These are phyloP conservation scores for Oryzias curvinotus DNA, from an alignment of 2,113 vertebrate genomes.

Conservation along the genomic window DNA sequence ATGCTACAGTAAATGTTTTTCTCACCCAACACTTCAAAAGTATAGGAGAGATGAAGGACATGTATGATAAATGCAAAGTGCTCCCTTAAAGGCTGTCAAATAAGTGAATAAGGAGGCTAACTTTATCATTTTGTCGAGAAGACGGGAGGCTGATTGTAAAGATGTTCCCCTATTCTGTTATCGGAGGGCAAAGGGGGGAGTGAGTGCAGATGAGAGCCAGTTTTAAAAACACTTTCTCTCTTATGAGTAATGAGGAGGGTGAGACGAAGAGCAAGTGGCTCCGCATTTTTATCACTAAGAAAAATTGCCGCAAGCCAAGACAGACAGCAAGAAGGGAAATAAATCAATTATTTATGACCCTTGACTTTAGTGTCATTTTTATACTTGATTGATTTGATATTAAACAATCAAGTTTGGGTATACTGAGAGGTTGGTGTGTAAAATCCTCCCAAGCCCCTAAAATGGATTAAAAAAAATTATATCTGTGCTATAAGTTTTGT, in stretches of 20 bases:
- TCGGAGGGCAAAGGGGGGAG: conserved; percentile 31
- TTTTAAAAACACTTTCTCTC: conserved; percentile 41
- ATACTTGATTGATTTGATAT: not conserved
- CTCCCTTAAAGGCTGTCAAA: conserved; percentile 38
- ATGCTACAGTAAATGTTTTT: conserved; percentile 39
- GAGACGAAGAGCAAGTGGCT: conserved; percentile 20
- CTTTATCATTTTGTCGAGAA: conserved; percentile 55
- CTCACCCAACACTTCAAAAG: conserved; percentile 36
- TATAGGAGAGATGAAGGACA: conserved; percentile 25
- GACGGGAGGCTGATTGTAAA: conserved; percentile 48
- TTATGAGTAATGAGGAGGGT: conserved; percentile 21
- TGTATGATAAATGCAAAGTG: too few relatives aligned
- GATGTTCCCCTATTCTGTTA: conserved; percentile 51
- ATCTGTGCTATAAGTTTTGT: too few relatives aligned
- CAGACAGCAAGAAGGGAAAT: not conserved
- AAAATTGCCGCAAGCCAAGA: conserved; percentile 15
- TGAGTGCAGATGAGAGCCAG: conserved; percentile 24
- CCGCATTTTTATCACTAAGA: conserved; percentile 34
- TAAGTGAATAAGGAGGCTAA: conserved; percentile 57
- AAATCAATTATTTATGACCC: conserved; percentile 5
- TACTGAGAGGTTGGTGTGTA: too few relatives aligned
- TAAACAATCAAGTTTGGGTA: too few relatives aligned
- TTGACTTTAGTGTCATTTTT: conserved; percentile 8
- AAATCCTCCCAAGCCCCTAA: too few relatives aligned
- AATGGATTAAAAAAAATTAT: too few relatives aligned